phyloP scores from a whole-genome alignment of 2,113 vertebrate genomes.

The Heliornis fulica region DNA sequence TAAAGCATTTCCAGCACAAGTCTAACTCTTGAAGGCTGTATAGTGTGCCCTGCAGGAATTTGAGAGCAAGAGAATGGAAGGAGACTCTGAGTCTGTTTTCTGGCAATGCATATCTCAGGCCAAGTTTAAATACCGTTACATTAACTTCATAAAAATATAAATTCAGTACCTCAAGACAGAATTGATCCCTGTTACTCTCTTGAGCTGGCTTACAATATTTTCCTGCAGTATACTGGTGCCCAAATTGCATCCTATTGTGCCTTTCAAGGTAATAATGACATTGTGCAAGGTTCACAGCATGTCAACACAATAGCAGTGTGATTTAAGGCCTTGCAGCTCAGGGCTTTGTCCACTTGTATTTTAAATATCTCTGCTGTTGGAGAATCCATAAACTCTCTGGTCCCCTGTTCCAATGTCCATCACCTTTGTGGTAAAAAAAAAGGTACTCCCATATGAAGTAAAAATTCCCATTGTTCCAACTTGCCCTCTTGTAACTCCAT shows the following conservation, averaged over 20 bases:
- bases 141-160: neutral
- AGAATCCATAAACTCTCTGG: neutral
- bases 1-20: neutral
- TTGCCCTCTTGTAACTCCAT: neutral
- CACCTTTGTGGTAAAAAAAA: neutral
- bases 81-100: neutral
- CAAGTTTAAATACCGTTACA: neutral
- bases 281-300: neutral
- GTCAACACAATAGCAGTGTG: neutral
- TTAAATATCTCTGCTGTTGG: neutral
- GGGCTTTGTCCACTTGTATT: neutral
- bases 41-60: neutral
- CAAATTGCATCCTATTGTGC: neutral
- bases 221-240: neutral
- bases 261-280: neutral
- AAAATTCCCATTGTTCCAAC: neutral
- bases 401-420: neutral
- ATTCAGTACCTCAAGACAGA: neutral
- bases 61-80: neutral
- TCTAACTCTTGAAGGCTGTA: too few species aligned
- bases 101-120: accelerated
- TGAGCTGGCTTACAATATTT: neutral
- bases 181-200: neutral
- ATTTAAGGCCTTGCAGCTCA: neutral
- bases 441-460: neutral